Evolutionary conservation across 2,797 vertebrate species (phyloP), one percentile per base, ranked within the genome.

Genomic region (Champsocephalus gunnari): DNA sequence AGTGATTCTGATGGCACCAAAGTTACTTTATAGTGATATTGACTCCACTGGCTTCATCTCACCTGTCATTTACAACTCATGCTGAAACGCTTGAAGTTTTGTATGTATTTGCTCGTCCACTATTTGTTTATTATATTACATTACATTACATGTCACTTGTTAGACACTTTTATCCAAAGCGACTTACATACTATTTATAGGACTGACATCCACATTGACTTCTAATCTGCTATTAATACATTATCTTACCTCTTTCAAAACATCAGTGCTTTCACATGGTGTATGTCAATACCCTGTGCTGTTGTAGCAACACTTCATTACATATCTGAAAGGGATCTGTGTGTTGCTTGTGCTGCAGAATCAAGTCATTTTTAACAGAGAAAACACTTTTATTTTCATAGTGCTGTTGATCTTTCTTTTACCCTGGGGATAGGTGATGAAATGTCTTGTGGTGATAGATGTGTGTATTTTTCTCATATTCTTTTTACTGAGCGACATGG

Each of bases 301-400:
- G 66, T 19, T 67, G 48, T 16, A 56, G 44, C 49, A 61, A 47
- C 63, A 48, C 3, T 70, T 74, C 64, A 66, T 82, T 53, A 44
- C 8, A 38, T 71, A 68, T 73, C 55, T 66, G 12, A 54, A 58
- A 63, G 9, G 50, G 76, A 69, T 77, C 60, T 62, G 56, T 77
- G 44, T 68, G 63, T 66, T 49, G 59, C 55, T 63, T 48, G 12
- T 69, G 57, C 55, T 59, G 55, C 28, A 72, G 14, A 69, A 7
- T 38, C 34, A 71, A 81, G 50, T 78, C 44, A 59, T 76, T 87
- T 83, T 83, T 32, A 80, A 80, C 28, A 55, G 13, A 64, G 28
- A 65, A 80, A 77, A 70, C 28, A 70, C 21, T 47, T 65, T 66
- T 3, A 28, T 67, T 63, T 19, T 24, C 48, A 64, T 49, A 44